Percentiles rank a stretch among this genome's conserved stretches.
Evolutionary conservation across 1,140 invertebrate species (phyloP).

Genomic region (Riptortus pedestris): DNA sequence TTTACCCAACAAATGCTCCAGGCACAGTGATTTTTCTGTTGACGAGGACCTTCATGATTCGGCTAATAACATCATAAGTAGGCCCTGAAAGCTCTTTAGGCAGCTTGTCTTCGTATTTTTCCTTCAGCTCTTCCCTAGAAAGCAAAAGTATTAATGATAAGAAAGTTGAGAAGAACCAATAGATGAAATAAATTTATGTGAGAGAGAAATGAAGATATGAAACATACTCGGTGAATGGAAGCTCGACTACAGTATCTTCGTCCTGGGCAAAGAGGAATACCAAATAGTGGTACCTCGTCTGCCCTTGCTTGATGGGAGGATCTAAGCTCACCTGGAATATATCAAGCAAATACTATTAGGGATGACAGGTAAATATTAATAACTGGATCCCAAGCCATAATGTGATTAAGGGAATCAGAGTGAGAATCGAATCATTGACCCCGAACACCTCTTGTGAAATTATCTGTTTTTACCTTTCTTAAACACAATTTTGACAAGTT

Average conservation of each 20-base stretch:
- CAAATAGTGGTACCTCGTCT: slow-evolving; percentile 91
- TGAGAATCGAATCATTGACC: too few relatives aligned
- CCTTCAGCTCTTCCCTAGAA: slow-evolving; percentile 72
- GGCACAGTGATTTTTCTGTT: slow-evolving; percentile 91
- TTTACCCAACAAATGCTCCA: slow-evolving; percentile 84
- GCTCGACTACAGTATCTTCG: slow-evolving; percentile 86
- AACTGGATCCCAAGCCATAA: too few relatives aligned
- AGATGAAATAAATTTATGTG: slow-evolving; percentile 23
- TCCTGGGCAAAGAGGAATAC: slow-evolving; percentile 86
- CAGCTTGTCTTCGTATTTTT: slow-evolving; percentile 90
- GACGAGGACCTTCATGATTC: slow-evolving; percentile 92
- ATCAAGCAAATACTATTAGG: too few relatives aligned
- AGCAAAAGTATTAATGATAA: slow-evolving; percentile 19
- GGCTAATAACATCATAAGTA: slow-evolving; percentile 89
- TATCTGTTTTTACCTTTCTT: too few relatives aligned
- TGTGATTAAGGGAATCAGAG: too few relatives aligned
- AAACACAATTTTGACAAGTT: too few relatives aligned
- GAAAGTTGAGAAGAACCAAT: slow-evolving; percentile 29
- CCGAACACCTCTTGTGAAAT: too few relatives aligned
- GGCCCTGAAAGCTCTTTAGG: slow-evolving; percentile 84
- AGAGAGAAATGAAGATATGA: slow-evolving; percentile 5
- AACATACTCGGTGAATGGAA: slow-evolving; percentile 81
- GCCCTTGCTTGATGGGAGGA: slow-evolving; percentile 98
- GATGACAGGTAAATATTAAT: too few relatives aligned
- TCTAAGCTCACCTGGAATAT: slow-evolving; percentile 69